Base-by-base conservation (phyloP, 2,797 vertebrate genomes). In the Chelon labrosus region DNA sequence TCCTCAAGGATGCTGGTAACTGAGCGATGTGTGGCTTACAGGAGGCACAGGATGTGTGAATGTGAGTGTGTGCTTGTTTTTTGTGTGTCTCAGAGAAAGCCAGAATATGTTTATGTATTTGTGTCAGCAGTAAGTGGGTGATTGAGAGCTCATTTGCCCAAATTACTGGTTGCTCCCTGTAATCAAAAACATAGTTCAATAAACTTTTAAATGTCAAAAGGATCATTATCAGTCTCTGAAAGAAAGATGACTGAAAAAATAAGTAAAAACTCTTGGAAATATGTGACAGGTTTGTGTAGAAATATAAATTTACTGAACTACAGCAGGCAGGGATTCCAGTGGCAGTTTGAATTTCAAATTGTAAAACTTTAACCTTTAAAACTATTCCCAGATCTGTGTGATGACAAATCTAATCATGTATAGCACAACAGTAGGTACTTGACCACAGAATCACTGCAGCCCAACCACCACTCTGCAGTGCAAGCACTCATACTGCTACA, bases 1-100 rank as follows among this genome's bases (percentile, higher is more conserved):
- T 78, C 81, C 71, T 38, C 38, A 20, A 3, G 61, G 77, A 78
- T 64, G 47, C 73, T 65, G 79, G 46, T 68, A 70, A 50, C 69
- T 0, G 39, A 73, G 67, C 4, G 17, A 46, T n/a, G 69, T 70
- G 64, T 62, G 66, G 22, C 49, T 66, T 53, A 67, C 73, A 22
- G 57, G 56, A 55, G 46, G 73, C 1, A 17, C 27, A 63, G 37
- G 50, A 46, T 71, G 41, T 59, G 60, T 60, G 52, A 6, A 12
- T 49, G 58, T 44, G 62, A 20, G 41, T 37, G 37, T 63, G 42
- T 65, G 6, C 49, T 52, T 60, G 31, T 78, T 59, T 76, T 55
- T 73, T 50, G 37, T 49, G 27, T 38, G 12, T 53, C 13, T 38
- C 19, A 31, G 54, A 57, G 25, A 37, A 14, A 27, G 69, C 54